Base-by-base conservation (phyloP, 2,797 vertebrate genomes). In the Anas capensis region DNA sequence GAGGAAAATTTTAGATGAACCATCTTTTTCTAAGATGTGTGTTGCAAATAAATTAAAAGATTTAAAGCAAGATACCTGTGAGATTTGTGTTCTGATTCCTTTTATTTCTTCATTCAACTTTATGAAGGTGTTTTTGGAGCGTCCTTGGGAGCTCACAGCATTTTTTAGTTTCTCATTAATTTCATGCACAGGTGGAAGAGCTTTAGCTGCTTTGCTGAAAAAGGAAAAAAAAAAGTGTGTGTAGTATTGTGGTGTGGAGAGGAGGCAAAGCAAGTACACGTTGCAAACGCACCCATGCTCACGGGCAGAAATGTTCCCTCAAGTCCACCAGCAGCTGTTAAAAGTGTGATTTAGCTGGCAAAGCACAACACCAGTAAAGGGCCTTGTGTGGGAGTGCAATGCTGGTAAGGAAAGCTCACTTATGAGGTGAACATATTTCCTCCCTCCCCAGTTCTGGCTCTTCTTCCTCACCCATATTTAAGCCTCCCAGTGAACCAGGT, bases 121-220 rank as follows among this genome's bases (percentile, higher is more conserved):
- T 33, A 97, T 78, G 62, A 99, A 82, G 38, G 95, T 72, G 8
- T 90, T 66, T 82, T 95, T 97, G 83, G 97, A 98, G 66, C 79
- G 81, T 65, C 91, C 56, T 90, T 98, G 98, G 79, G 97, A 91
- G 79, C 94, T 86, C 46, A 97, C 96, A 53, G 97, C 95, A 40
- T 97, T 95, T 51, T 97, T 97, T 60, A 99, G 87, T 56, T 96
- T 87, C 68, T 88, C 96, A 84, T 73, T 86, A 33, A 98, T 97
- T 71, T 98, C 96, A 10, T 77, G 94, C 72, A 97, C 91, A 78
- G 97, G 93, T 4, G 12, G 64, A 19, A 98, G 96, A 72, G 81
- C 90, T 90, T 97, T 97, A 46, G 96, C 95, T 95, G 88, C 92
- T 80, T 98, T 97, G 95, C 99, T 48, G 23, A 64, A 95, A 96